Evolutionary conservation across 1,140 invertebrate species (phyloP).

Genomic region (Drosophila ercepeae): DNA sequence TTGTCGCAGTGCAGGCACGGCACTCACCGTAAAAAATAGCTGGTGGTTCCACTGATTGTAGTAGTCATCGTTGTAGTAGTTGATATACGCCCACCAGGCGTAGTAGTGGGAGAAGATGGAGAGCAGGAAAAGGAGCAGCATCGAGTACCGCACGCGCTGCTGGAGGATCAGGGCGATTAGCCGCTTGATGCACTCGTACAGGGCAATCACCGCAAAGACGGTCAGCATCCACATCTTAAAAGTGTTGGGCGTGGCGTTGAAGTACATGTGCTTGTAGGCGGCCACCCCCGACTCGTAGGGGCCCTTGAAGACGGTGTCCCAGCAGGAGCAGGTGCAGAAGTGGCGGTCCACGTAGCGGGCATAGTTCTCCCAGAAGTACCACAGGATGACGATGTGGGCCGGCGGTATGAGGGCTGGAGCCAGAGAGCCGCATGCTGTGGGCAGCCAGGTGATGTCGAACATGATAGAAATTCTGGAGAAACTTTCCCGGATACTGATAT

Average conservation of each 20-base stretch:
- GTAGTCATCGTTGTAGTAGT: constrained; percentile 94
- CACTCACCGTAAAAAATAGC: constrained; percentile 88
- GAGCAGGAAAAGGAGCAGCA: constrained; percentile 89
- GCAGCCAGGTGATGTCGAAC: constrained; percentile 80
- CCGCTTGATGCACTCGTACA: constrained; percentile 90
- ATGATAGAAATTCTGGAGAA: constrained; percentile 33
- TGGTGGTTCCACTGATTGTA: constrained; percentile 91
- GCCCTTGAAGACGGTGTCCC: constrained; percentile 93
- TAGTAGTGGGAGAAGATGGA: constrained; percentile 93
- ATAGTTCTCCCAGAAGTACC: constrained; percentile 90
- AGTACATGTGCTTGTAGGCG: constrained; percentile 93
- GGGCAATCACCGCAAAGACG: constrained; percentile 87
- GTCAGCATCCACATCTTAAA: constrained; percentile 91
- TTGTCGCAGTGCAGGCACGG: neutral
- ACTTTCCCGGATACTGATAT: constrained; percentile 16
- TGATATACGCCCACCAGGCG: constrained; percentile 93
- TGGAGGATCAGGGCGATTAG: constrained; percentile 86
- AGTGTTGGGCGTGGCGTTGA: constrained; percentile 90
- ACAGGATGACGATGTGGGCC: constrained; percentile 87
- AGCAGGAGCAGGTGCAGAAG: constrained; percentile 91
- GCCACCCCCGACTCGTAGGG: constrained; percentile 90
- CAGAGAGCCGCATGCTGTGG: constrained; percentile 77
- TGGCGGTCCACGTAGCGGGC: constrained; percentile 87
- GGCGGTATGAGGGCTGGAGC: constrained; percentile 85
- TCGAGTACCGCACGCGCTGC: constrained; percentile 86